phyloP scores from a whole-genome alignment of 2,113 vertebrate species.

The Oncorhynchus kisutch region DNA sequence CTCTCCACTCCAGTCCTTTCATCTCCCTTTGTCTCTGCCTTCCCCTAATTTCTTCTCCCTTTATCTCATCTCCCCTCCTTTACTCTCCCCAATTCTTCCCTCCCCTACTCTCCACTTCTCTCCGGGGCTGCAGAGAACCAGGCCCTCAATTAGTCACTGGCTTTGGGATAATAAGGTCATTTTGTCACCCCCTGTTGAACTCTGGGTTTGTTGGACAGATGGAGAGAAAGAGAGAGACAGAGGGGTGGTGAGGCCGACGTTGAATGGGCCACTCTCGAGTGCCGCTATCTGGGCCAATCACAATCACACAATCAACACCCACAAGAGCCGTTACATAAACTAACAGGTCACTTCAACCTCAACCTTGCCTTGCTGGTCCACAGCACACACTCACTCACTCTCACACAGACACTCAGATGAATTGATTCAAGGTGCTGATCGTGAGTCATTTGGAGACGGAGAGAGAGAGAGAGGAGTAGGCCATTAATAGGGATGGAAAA shows the following conservation, averaged over 20 bases:
- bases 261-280: not conserved
- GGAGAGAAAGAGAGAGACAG: not conserved
- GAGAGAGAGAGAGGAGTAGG: not conserved
- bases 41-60: not conserved
- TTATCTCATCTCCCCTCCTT: not conserved
- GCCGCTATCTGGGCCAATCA: not conserved
- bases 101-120: not conserved
- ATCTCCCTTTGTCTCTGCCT: not conserved
- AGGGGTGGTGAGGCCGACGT: too few species aligned
- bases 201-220: not conserved
- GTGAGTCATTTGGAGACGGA: not conserved
- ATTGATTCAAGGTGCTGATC: not conserved
- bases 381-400: not conserved
- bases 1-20: not conserved
- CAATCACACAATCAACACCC: slow-evolving; percentile 6
- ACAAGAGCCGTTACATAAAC: slow-evolving; percentile 1
- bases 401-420: not conserved
- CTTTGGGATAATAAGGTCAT: slow-evolving; percentile 3
- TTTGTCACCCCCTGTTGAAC: not conserved
- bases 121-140: not conserved
- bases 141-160: slow-evolving; percentile 9
- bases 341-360: not conserved
- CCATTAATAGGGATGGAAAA: not conserved
- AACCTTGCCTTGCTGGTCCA: not conserved
- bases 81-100: not conserved